These are phyloP conservation scores for Scaptomyza tumidula DNA, from an alignment of 2,888 invertebrate genomes.

Conservation along the genomic window DNA sequence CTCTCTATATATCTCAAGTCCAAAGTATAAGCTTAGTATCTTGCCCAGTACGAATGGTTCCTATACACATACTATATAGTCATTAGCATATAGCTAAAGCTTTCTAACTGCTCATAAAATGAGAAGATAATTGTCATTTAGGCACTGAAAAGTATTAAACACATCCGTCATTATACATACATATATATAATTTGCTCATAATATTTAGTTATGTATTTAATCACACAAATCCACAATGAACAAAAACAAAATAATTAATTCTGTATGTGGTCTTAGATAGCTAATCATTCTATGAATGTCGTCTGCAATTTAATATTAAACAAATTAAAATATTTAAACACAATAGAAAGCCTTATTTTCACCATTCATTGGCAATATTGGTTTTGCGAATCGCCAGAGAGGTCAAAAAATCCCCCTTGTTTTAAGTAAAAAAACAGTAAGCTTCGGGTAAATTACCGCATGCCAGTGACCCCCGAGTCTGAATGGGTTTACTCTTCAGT, in stretches of 20 bases:
- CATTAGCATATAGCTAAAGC: slow-evolving; percentile 36
- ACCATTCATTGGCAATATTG: neutral
- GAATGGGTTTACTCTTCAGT: neutral
- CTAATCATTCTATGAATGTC: slow-evolving; percentile 51
- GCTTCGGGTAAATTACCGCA: slow-evolving; percentile 27
- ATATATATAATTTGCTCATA: slow-evolving; percentile 21
- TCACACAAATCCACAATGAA: slow-evolving; percentile 15
- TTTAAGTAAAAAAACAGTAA: neutral
- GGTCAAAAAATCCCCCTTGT: slow-evolving; percentile 26
- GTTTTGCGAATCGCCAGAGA: neutral
- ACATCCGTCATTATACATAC: slow-evolving; percentile 7
- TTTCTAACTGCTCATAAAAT: slow-evolving; percentile 47
- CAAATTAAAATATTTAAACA: slow-evolving; percentile 8
- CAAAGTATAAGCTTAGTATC: slow-evolving; percentile 40
- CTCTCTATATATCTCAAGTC: slow-evolving; percentile 21
- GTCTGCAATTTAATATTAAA: slow-evolving; percentile 21
- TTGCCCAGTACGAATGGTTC: slow-evolving; percentile 56
- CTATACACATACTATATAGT: slow-evolving; percentile 47
- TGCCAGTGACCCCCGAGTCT: slow-evolving; percentile 12
- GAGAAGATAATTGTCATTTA: slow-evolving; percentile 31
- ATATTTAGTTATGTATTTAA: slow-evolving; percentile 8
- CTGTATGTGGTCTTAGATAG: slow-evolving; percentile 8
- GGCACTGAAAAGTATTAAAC: slow-evolving; percentile 59
- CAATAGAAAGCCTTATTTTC: neutral
- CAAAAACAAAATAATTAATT: slow-evolving; percentile 9